These are phyloP conservation scores for Trypoxylus dichotomus DNA, from an alignment of 1,140 invertebrate genomes.

Conservation along the genomic window DNA sequence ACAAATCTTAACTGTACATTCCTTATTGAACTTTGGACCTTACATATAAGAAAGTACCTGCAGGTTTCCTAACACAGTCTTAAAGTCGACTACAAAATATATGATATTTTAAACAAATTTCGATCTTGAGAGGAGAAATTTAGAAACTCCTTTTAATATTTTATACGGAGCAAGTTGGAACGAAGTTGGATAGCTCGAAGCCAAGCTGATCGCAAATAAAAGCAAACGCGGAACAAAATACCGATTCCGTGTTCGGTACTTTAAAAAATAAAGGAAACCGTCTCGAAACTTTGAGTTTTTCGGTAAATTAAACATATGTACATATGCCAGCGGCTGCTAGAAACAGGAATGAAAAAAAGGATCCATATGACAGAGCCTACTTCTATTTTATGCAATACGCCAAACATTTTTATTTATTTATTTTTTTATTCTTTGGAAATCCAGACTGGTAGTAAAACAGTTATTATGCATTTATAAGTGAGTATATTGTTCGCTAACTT, in stretches of 20 bases:
- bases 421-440: too few species aligned
- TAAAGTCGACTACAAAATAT: background rate
- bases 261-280: background rate
- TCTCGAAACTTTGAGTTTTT: background rate
- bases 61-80: background rate
- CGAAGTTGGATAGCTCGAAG: background rate
- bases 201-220: background rate
- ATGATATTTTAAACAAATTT: background rate
- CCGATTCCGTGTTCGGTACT: background rate
- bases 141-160: slow-evolving; percentile 3
- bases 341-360: too few species aligned
- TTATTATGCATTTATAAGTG: too few species aligned
- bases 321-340: background rate
- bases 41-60: background rate
- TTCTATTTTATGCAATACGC: too few species aligned
- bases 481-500: too few species aligned
- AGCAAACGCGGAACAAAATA: slow-evolving; percentile 14
- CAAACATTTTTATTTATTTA: too few species aligned
- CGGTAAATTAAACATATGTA: slow-evolving; percentile 13
- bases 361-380: too few species aligned
- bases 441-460: too few species aligned
- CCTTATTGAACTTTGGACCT: background rate
- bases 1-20: too few species aligned
- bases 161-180: background rate
- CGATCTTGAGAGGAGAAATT: background rate